Conservation (phyloP, 2,888 invertebrate species). For the Aphodius granarius region DNA sequence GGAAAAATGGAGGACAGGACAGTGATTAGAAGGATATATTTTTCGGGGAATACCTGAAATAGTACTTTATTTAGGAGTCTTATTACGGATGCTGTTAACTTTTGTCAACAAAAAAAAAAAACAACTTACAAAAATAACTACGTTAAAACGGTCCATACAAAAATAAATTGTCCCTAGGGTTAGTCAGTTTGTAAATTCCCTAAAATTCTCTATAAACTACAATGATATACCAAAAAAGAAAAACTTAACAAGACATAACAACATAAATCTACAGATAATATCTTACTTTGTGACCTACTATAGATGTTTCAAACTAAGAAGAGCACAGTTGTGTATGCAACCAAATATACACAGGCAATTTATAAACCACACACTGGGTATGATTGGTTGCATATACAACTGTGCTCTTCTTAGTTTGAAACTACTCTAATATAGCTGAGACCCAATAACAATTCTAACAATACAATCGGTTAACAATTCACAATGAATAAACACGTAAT, state of each 20-base stretch:
- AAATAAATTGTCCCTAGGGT: background rate
- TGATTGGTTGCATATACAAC: too few species aligned
- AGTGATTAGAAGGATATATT: constrained; percentile 5
- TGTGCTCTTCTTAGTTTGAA: too few species aligned
- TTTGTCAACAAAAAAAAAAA: background rate
- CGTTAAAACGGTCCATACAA: background rate
- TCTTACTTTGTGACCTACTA: background rate
- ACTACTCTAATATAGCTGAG: too few species aligned
- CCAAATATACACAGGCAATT: too few species aligned
- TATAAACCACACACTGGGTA: too few species aligned
- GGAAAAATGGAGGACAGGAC: background rate
- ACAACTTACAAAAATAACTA: background rate
- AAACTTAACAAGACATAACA: background rate
- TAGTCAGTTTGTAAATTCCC: background rate
- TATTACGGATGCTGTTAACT: background rate
- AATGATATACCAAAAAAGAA: background rate
- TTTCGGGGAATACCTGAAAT: constrained; percentile 8
- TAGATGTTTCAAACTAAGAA: too few species aligned
- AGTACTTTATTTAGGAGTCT: background rate
- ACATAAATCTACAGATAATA: background rate
- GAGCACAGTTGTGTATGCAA: too few species aligned
- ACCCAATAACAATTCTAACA: background rate
- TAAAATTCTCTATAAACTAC: background rate
- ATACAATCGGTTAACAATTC: constrained; percentile 1
- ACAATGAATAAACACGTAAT: background rate